Evolutionary conservation across 1,140 invertebrate genomes (phyloP).

Genomic region (Eubasilissa regina): DNA sequence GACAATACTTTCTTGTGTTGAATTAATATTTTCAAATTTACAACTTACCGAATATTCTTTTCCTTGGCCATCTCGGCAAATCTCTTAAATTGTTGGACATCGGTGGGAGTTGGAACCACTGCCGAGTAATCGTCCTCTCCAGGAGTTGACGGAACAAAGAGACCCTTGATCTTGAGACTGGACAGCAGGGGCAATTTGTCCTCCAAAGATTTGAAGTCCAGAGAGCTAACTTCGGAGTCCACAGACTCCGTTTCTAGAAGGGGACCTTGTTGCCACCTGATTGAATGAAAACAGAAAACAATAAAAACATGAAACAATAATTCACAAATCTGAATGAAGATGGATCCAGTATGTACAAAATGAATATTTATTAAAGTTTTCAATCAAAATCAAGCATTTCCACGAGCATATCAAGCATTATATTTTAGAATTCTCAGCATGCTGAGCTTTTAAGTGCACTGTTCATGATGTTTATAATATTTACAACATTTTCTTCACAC

Average conservation of each 20-base stretch:
- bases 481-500: too few species aligned
- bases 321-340: too few species aligned
- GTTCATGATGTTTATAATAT: not conserved
- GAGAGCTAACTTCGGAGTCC: conserved; percentile 57
- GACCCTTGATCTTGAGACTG: conserved; percentile 47
- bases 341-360: too few species aligned
- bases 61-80: conserved; percentile 67
- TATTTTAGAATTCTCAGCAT: too few species aligned
- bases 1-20: too few species aligned
- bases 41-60: conserved; percentile 65
- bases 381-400: too few species aligned
- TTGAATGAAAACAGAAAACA: not conserved
- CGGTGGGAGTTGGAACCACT: conserved; percentile 53
- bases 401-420: too few species aligned
- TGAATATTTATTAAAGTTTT: too few species aligned
- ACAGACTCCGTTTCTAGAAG: conserved; percentile 74
- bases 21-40: conserved; percentile 65
- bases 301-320: too few species aligned
- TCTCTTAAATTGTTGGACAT: conserved; percentile 64
- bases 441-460: not conserved
- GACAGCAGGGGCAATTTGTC: conserved; percentile 58
- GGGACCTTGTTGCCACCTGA: conserved; percentile 75
- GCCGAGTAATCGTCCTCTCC: conserved; percentile 63
- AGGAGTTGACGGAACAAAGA: conserved; percentile 42
- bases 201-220: conserved; percentile 47